Percentiles rank a stretch among this genome's conserved stretches.
These are phyloP conservation scores for Eristalinus aeneus DNA, from an alignment of 2,888 invertebrate genomes.

Conservation along the genomic window DNA sequence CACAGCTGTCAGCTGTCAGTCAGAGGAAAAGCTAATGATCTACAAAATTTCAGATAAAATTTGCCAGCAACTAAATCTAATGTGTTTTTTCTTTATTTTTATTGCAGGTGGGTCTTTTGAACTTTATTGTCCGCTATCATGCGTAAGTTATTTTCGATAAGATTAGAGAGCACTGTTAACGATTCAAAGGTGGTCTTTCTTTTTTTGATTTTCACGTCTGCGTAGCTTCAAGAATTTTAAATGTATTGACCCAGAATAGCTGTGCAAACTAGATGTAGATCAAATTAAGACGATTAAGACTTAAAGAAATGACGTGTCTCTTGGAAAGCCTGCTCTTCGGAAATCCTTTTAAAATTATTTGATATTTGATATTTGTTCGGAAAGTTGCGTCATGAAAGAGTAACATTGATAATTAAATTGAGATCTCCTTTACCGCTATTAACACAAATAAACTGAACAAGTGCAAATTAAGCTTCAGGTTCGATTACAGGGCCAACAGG, in stretches of 20 bases:
- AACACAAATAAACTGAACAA: too few species aligned
- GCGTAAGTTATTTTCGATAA: neutral
- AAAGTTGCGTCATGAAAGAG: too few species aligned
- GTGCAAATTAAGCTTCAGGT: too few species aligned
- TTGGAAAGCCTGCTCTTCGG: too few species aligned
- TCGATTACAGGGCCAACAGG: too few species aligned
- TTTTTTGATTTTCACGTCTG: neutral
- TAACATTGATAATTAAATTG: too few species aligned
- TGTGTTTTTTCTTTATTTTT: neutral
- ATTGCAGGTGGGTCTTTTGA: conserved; percentile 18
- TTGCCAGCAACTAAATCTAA: neutral
- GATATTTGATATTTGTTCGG: too few species aligned
- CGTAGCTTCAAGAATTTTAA: neutral
- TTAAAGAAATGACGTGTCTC: too few species aligned
- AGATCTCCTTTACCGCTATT: too few species aligned
- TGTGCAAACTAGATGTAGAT: too few species aligned
- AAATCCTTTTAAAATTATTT: too few species aligned
- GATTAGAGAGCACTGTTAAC: neutral
- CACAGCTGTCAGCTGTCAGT: neutral
- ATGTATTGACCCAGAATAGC: neutral
- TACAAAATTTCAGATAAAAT: neutral
- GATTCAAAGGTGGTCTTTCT: neutral
- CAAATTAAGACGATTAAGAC: too few species aligned
- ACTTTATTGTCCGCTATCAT: neutral
- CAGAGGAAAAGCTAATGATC: neutral